A percentile compares a stretch with the other conserved stretches of the same genome.
phyloP scores from a whole-genome alignment of 2,113 vertebrate species.

The Microtus pennsylvanicus region DNA sequence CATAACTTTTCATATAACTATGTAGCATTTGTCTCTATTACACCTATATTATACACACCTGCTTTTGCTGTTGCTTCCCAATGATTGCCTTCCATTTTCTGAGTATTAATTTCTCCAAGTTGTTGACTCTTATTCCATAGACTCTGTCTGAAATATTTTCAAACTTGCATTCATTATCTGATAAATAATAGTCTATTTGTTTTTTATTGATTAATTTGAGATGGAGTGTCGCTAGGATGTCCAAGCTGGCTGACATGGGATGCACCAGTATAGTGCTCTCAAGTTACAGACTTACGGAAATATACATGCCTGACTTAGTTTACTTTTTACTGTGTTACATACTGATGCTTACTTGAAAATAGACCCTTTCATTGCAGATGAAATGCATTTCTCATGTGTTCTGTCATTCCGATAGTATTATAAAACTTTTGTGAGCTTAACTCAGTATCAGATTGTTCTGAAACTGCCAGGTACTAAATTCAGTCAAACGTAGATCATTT shows the following conservation, averaged over 20 bases:
- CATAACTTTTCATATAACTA: background rate
- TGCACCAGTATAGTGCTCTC: background rate
- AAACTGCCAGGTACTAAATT: background rate
- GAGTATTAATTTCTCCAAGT: background rate
- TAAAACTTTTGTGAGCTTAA: constrained; percentile 9
- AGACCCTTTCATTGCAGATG: background rate
- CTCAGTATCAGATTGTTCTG: background rate
- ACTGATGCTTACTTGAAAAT: background rate
- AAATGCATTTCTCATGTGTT: background rate
- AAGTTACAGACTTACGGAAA: background rate
- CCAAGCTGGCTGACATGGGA: background rate
- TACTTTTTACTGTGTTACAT: constrained; percentile 31
- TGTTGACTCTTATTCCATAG: constrained; percentile 28
- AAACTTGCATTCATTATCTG: constrained; percentile 12
- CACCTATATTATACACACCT: background rate
- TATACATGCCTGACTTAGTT: background rate
- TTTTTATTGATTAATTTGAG: background rate
- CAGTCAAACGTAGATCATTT: constrained; percentile 57
- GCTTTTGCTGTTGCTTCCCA: constrained; percentile 28
- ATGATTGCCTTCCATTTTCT: constrained; percentile 53
- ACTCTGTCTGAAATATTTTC: constrained; percentile 48
- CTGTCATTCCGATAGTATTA: background rate
- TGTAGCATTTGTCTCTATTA: background rate
- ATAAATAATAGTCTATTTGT: constrained; percentile 5
- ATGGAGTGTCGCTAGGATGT: background rate